These are phyloP conservation scores for Cebidichthys violaceus DNA, from an alignment of 2,113 vertebrate species.

Conservation along the genomic window DNA sequence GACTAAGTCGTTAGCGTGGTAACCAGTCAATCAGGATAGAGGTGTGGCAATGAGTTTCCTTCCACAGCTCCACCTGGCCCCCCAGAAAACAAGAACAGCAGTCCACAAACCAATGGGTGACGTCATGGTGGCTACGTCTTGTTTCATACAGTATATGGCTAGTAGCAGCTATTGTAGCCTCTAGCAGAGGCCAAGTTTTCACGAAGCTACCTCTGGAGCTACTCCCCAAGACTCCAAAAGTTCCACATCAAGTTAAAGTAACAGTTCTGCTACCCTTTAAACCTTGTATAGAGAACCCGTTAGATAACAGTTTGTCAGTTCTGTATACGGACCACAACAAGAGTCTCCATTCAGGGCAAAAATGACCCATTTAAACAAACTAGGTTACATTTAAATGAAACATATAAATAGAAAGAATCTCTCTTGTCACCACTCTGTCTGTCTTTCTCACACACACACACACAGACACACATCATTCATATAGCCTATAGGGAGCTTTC, in stretches of 20 bases:
- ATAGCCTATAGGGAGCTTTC: conserved; percentile 32
- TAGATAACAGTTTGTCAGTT: not conserved
- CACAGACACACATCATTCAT: not conserved
- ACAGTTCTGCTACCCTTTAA: not conserved
- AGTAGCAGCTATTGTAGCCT: not conserved
- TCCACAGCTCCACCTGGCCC: no score
- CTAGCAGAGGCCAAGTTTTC: not conserved
- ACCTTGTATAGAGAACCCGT: not conserved
- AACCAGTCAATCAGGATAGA: not conserved
- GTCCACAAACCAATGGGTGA: no score
- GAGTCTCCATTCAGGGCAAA: not conserved
- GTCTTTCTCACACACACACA: not conserved
- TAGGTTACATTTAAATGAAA: not conserved
- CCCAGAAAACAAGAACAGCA: no score
- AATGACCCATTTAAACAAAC: not conserved
- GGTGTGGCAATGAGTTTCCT: no score
- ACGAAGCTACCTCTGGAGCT: no score
- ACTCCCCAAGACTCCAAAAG: not conserved
- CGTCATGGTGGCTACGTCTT: no score
- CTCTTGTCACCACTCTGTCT: not conserved
- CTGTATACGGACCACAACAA: not conserved
- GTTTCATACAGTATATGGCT: no score
- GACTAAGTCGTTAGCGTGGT: not conserved
- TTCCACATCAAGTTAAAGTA: not conserved
- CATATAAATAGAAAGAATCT: conserved; percentile 2